Percentiles rank a stretch among this genome's conserved stretches.
Conservation (phyloP, 2,797 vertebrate genomes). For the Margarornis squamiger region DNA sequence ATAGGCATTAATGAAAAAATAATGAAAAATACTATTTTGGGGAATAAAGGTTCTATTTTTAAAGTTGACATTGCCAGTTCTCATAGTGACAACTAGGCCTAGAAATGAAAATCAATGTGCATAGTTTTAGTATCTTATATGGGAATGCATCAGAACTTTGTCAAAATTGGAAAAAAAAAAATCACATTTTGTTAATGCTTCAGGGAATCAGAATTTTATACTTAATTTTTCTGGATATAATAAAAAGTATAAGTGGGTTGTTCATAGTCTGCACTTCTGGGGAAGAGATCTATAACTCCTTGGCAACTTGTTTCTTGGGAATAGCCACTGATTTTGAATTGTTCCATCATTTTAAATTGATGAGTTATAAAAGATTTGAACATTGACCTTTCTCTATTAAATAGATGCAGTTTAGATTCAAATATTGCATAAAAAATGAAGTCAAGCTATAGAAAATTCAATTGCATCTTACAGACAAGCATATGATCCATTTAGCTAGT, state of each 20-base stretch:
- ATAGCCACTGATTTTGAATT: background rate
- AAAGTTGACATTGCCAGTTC: background rate
- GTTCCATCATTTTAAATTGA: background rate
- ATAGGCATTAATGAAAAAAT: background rate
- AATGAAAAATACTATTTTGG: background rate
- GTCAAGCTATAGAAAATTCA: background rate
- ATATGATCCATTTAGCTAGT: background rate
- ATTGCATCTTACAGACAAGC: background rate
- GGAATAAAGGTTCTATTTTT: background rate
- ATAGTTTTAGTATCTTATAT: background rate
- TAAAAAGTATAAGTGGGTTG: background rate
- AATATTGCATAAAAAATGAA: background rate
- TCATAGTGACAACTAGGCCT: background rate
- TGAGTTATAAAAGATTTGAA: background rate
- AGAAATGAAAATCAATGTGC: background rate
- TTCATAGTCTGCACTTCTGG: background rate
- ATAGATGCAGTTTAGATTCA: slow-evolving; percentile 15
- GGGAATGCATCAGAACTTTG: background rate
- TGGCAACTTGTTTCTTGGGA: background rate
- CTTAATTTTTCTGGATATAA: slow-evolving; percentile 28
- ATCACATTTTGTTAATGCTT: background rate
- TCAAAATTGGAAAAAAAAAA: background rate
- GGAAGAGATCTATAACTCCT: background rate
- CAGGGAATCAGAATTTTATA: slow-evolving; percentile 31
- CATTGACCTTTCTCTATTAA: background rate